Conservation (phyloP, 2,113 vertebrate genomes). For the Lampris incognitus region DNA sequence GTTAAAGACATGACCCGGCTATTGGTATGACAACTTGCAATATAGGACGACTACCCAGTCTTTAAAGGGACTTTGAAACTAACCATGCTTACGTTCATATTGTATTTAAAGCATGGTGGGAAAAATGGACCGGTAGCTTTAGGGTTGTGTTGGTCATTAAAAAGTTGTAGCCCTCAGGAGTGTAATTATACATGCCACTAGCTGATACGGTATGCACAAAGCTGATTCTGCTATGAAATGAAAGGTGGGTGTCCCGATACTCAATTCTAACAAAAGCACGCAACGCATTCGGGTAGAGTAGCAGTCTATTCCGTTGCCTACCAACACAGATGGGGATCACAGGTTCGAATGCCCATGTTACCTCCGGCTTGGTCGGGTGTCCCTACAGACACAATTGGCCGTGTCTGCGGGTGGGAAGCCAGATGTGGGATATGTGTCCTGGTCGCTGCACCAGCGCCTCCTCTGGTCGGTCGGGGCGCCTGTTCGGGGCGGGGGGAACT, state of each 20-base stretch:
- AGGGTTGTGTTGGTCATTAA: background rate
- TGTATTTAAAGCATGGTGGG: background rate
- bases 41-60: conserved; percentile 5
- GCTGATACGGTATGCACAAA: background rate
- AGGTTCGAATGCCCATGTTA: no score
- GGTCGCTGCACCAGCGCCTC: no score
- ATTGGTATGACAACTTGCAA: background rate
- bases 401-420: no score
- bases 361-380: no score
- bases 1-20: conserved; percentile 1
- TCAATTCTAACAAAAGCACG: background rate
- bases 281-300: background rate
- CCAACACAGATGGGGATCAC: no score
- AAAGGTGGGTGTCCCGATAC: background rate
- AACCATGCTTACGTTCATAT: conserved; percentile 18
- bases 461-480: no score
- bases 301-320: no score
- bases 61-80: background rate
- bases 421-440: no score
- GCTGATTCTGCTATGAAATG: background rate
- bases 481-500: no score
- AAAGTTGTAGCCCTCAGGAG: background rate
- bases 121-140: no score
- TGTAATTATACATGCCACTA: background rate
- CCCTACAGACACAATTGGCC: no score